phyloP scores from a whole-genome alignment of 2,113 vertebrate genomes.

The Nematolebias whitei region DNA sequence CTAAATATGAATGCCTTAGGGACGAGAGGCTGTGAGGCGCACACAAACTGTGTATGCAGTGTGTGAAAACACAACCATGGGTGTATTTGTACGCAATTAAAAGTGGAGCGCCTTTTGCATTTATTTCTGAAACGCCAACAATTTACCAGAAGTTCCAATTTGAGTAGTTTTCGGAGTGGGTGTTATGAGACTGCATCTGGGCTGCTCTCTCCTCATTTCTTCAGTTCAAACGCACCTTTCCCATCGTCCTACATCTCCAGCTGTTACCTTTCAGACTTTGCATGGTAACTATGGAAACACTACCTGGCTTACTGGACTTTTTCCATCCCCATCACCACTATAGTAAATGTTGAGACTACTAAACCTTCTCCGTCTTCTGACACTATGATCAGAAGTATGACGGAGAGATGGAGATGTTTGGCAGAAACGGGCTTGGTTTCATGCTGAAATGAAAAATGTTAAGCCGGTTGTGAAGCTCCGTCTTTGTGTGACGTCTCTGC shows the following conservation, averaged over 20 bases:
- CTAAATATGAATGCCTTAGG: neutral
- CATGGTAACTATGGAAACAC: conserved; percentile 62
- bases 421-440: conserved; percentile 13
- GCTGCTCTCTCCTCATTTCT: neutral
- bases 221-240: conserved; percentile 13
- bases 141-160: neutral
- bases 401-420: conserved; percentile 5
- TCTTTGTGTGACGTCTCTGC: neutral
- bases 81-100: neutral
- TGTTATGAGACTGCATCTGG: conserved; percentile 3
- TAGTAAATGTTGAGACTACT: neutral
- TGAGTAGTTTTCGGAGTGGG: neutral
- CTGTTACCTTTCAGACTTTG: conserved; percentile 34
- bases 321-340: neutral
- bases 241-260: conserved; percentile 40
- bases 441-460: conserved; percentile 16
- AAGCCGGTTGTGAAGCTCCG: neutral
- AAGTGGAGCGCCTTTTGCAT: neutral
- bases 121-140: neutral
- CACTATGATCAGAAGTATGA: conserved; percentile 28
- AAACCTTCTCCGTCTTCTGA: conserved; percentile 17
- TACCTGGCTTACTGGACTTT: conserved; percentile 5
- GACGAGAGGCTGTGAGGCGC: neutral
- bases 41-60: neutral
- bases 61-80: no score